These are phyloP conservation scores for Aramus guarauna DNA, from an alignment of 2,113 vertebrate species.

Conservation along the genomic window DNA sequence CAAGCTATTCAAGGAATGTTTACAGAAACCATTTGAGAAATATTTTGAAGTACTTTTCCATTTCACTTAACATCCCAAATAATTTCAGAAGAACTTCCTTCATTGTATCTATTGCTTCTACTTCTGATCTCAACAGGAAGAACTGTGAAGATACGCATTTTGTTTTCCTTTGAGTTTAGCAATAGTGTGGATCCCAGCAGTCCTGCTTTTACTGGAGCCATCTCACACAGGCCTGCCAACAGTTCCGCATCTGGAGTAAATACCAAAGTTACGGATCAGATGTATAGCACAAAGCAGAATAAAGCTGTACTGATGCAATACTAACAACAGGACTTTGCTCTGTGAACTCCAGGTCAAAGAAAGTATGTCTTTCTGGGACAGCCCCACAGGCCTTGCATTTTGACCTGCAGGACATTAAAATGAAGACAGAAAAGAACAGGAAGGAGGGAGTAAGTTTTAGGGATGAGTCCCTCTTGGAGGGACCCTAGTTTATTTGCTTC, in stretches of 20 bases:
- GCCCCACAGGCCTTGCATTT: background rate
- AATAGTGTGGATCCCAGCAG: slow-evolving; percentile 9
- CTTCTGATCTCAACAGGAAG: slow-evolving; percentile 16
- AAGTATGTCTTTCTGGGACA: background rate
- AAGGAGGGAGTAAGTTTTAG: background rate
- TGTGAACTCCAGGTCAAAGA: background rate
- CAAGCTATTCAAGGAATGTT: slow-evolving; percentile 18
- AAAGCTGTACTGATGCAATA: background rate
- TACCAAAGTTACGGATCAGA: slow-evolving; percentile 1
- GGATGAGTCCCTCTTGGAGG: background rate
- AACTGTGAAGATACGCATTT: background rate
- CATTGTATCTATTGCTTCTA: background rate
- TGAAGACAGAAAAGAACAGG: background rate
- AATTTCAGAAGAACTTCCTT: background rate
- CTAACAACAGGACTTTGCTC: background rate
- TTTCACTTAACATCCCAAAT: slow-evolving; percentile 14
- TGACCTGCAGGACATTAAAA: background rate
- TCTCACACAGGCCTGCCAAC: background rate
- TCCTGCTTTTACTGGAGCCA: slow-evolving; percentile 37
- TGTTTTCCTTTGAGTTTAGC: slow-evolving; percentile 33
- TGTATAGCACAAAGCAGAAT: background rate
- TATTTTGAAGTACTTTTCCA: background rate
- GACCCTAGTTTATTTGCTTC: background rate
- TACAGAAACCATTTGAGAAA: slow-evolving; percentile 5
- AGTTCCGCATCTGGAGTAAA: background rate